phyloP scores from a whole-genome alignment of 2,888 invertebrate species.

The Troides oblongomaculatus region DNA sequence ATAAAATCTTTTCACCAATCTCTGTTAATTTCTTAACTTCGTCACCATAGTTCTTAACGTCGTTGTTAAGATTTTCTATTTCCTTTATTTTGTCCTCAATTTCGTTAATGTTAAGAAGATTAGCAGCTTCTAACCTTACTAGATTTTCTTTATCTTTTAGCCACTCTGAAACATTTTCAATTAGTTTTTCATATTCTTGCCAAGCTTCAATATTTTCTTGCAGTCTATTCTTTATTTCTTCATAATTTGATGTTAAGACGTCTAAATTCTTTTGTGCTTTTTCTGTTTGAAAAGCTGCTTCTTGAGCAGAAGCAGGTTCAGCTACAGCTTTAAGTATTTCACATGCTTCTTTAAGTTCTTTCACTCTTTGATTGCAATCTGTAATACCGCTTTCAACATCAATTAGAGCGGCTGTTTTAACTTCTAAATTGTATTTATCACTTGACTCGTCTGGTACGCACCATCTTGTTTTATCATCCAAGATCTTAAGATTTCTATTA shows the following conservation, averaged over 20 bases:
- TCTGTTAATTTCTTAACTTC: conserved; percentile 84
- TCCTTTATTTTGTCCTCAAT: conserved; percentile 85
- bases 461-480: conserved; percentile 94
- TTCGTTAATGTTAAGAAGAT: conserved; percentile 83
- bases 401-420: conserved; percentile 89
- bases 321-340: conserved; percentile 87
- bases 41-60: conserved; percentile 82
- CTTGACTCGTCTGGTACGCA: conserved; percentile 93
- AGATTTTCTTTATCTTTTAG: conserved; percentile 88
- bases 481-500: conserved; percentile 88
- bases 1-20: conserved; percentile 85
- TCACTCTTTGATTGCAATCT: conserved; percentile 84
- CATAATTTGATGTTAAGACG: conserved; percentile 83
- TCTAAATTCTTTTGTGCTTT: conserved; percentile 86
- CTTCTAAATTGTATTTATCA: conserved; percentile 95
- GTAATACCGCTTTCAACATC: conserved; percentile 87
- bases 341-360: conserved; percentile 85
- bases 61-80: conserved; percentile 81
- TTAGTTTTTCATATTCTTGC: conserved; percentile 88
- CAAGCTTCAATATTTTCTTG: conserved; percentile 87
- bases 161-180: conserved; percentile 88
- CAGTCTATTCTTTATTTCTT: conserved; percentile 83
- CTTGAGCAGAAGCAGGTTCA: conserved; percentile 83
- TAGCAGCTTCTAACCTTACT: conserved; percentile 86
- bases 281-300: conserved; percentile 84